A percentile compares a stretch with the other conserved stretches of the same genome.
These are phyloP conservation scores for Coreius guichenoti DNA, from an alignment of 2,797 vertebrate genomes.

Conservation along the genomic window DNA sequence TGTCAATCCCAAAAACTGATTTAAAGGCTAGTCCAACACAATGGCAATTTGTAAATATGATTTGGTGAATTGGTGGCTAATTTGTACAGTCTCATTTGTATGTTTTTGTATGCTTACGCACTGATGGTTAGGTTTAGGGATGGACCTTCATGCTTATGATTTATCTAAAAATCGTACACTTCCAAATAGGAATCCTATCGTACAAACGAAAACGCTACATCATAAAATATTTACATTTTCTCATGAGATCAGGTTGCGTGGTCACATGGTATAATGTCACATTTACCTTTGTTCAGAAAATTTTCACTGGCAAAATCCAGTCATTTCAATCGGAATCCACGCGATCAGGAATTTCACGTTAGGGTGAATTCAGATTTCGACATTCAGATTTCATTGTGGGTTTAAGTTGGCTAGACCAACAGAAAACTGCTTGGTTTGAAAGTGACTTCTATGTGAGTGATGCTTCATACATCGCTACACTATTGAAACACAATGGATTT, in stretches of 20 bases:
- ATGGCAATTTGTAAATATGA: not conserved
- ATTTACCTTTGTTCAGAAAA: no score
- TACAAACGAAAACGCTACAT: not conserved
- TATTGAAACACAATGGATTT: not conserved
- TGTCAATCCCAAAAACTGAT: no score
- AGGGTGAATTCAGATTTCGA: not conserved
- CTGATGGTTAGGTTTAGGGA: not conserved
- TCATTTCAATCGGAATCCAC: not conserved
- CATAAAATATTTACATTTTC: not conserved
- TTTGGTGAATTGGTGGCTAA: not conserved
- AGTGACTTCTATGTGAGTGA: not conserved
- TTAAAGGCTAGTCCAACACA: not conserved
- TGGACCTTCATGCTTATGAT: not conserved
- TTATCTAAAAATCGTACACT: not conserved
- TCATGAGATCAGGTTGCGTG: not conserved
- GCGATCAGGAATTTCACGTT: not conserved
- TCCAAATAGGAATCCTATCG: not conserved
- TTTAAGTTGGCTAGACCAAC: not conserved
- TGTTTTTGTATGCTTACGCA: not conserved
- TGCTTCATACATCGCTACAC: not conserved
- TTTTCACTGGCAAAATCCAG: no score
- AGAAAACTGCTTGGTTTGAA: not conserved
- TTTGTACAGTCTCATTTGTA: not conserved
- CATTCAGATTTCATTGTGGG: not conserved
- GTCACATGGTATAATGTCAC: not conserved